Evolutionary conservation across 2,113 vertebrate species (phyloP).

Genomic region (Raja brachyura): DNA sequence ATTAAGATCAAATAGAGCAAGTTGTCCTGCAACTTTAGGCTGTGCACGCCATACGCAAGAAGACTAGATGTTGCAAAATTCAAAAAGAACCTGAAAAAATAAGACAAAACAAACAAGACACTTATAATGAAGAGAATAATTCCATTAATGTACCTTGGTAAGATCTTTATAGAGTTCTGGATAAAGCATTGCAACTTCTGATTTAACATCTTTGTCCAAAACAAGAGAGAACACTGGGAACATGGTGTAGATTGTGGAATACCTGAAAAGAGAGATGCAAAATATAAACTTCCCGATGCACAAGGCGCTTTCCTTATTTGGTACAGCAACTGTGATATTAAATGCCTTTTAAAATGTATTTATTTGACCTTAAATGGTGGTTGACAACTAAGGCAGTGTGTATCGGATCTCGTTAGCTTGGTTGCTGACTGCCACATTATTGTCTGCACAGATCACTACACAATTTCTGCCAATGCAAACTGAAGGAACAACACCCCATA

Average conservation of each 20-base stretch:
- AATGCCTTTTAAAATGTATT: neutral
- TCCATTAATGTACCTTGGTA: conserved; percentile 67
- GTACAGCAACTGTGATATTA: neutral
- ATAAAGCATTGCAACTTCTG: conserved; percentile 95
- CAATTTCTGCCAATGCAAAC: too few relatives aligned
- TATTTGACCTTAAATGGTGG: neutral
- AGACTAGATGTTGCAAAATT: neutral
- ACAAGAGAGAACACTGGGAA: conserved; percentile 95
- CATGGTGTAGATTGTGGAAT: conserved; percentile 97
- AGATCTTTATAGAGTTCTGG: conserved; percentile 97
- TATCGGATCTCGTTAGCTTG: too few relatives aligned
- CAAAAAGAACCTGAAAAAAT: neutral
- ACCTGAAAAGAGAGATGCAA: conserved; percentile 56
- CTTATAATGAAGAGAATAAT: neutral
- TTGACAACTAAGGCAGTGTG: neutral
- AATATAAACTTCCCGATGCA: neutral
- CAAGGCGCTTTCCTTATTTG: neutral
- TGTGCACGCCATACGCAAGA: too few relatives aligned
- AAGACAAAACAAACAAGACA: neutral
- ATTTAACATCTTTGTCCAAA: conserved; percentile 94
- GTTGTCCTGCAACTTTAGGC: too few relatives aligned
- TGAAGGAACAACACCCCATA: too few relatives aligned
- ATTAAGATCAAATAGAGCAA: too few relatives aligned
- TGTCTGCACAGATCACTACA: too few relatives aligned
- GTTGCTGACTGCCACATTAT: too few relatives aligned